Conservation (phyloP, 2,113 vertebrate genomes). For the Strigops habroptila region DNA sequence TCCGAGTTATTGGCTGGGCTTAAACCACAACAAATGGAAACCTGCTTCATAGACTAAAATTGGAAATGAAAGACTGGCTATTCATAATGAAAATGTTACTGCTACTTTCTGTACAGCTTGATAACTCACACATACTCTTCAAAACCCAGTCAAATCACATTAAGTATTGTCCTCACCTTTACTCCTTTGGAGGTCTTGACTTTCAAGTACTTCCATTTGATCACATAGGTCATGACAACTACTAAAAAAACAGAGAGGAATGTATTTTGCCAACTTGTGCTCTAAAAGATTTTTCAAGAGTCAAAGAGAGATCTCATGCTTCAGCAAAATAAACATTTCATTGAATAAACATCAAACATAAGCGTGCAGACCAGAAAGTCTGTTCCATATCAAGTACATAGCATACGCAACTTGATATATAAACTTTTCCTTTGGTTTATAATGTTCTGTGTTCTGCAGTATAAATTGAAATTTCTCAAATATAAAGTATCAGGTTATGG, state of each 20-base stretch:
- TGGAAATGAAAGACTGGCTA: background rate
- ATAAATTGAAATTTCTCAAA: background rate
- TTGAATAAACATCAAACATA: background rate
- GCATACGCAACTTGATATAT: background rate
- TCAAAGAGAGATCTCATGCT: background rate
- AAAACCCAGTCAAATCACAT: background rate
- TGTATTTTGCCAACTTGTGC: background rate
- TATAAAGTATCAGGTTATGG: background rate
- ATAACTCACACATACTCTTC: background rate
- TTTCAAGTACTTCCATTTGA: constrained; percentile 10
- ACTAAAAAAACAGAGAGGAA: background rate
- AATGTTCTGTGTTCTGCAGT: background rate
- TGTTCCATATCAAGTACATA: background rate
- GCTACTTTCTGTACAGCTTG: background rate
- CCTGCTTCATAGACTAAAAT: background rate
- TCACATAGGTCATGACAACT: background rate
- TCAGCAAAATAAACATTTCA: constrained; percentile 16
- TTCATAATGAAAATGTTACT: background rate
- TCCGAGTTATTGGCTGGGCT: too few species aligned
- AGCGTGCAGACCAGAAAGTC: background rate
- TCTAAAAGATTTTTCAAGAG: background rate
- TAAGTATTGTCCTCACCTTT: background rate
- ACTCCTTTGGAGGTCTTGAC: background rate
- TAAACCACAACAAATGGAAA: too few species aligned
- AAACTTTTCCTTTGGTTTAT: background rate